A percentile compares a stretch with the other conserved stretches of the same genome.
These are phyloP conservation scores for Hippocampus comes DNA, from an alignment of 2,113 vertebrate species.

Conservation along the genomic window DNA sequence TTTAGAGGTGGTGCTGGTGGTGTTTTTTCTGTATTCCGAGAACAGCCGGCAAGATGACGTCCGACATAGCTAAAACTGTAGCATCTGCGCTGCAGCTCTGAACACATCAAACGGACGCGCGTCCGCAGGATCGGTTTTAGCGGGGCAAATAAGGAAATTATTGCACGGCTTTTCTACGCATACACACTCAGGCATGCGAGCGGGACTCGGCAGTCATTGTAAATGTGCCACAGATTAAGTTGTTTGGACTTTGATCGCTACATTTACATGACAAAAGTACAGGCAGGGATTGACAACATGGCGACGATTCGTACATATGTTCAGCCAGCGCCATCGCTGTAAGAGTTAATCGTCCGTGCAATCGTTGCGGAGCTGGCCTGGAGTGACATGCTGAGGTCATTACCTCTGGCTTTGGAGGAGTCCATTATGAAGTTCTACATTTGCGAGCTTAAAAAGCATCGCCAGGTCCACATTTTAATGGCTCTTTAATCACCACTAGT, in stretches of 20 bases:
- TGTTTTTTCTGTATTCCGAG: constrained; percentile 65
- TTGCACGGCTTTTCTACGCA: constrained; percentile 55
- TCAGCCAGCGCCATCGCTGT: constrained; percentile 58
- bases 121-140: constrained; percentile 67
- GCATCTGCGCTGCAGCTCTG: constrained; percentile 76
- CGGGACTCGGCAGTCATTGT: constrained; percentile 7
- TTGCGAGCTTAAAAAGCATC: constrained; percentile 23
- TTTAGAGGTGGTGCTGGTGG: constrained; percentile 69
- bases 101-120: constrained; percentile 75
- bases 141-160: constrained; percentile 68
- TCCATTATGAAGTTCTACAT: constrained; percentile 35
- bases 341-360: constrained; percentile 66
- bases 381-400: constrained; percentile 63
- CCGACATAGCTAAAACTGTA: constrained; percentile 68
- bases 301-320: constrained; percentile 44
- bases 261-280: constrained; percentile 4
- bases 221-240: constrained; percentile 15
- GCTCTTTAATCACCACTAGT: constrained; percentile 23
- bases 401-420: constrained; percentile 52
- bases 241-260: not conserved
- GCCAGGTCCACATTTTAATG: constrained; percentile 26
- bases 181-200: constrained; percentile 21
- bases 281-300: constrained; percentile 42
- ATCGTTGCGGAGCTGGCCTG: constrained; percentile 41
- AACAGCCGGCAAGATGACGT: constrained; percentile 70